A percentile compares a stretch with the other conserved stretches of the same genome.
phyloP scores from a whole-genome alignment of 2,888 invertebrate genomes.

The Dioctria linearis region DNA sequence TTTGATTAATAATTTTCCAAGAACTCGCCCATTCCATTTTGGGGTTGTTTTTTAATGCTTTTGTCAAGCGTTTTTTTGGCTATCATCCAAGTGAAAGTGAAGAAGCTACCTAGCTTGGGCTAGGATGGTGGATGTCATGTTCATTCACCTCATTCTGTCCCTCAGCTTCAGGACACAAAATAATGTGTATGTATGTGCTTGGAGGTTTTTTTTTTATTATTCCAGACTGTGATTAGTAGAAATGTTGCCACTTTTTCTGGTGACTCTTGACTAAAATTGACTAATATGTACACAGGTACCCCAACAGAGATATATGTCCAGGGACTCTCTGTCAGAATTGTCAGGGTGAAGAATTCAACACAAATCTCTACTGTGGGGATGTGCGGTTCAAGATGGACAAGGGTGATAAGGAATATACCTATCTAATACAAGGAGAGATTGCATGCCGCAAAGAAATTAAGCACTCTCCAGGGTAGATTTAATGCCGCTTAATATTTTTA shows the following conservation, averaged over 20 bases:
- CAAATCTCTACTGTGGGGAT: neutral
- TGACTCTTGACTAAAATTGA: neutral
- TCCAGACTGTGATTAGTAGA: neutral
- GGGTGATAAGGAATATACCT: conserved; percentile 8
- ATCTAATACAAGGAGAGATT: neutral
- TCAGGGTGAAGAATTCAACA: neutral
- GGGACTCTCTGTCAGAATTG: neutral
- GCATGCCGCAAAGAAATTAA: conserved; percentile 43
- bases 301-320: neutral
- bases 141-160: conserved; percentile 20
- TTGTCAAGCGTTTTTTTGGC: conserved; percentile 11
- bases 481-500: neutral
- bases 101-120: neutral
- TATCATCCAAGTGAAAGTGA: conserved; percentile 30
- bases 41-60: conserved; percentile 15
- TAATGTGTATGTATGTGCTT: neutral
- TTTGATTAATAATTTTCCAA: conserved; percentile 36
- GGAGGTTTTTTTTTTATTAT: neutral
- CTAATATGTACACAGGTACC: neutral
- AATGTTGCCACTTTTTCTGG: conserved; percentile 30
- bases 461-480: conserved; percentile 21
- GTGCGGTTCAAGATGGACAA: conserved; percentile 33
- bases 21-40: neutral
- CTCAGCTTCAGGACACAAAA: no score
- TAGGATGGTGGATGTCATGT: conserved; percentile 13